Evolutionary conservation across 2,888 invertebrate genomes (phyloP).

Genomic region (Lobophora halterata): DNA sequence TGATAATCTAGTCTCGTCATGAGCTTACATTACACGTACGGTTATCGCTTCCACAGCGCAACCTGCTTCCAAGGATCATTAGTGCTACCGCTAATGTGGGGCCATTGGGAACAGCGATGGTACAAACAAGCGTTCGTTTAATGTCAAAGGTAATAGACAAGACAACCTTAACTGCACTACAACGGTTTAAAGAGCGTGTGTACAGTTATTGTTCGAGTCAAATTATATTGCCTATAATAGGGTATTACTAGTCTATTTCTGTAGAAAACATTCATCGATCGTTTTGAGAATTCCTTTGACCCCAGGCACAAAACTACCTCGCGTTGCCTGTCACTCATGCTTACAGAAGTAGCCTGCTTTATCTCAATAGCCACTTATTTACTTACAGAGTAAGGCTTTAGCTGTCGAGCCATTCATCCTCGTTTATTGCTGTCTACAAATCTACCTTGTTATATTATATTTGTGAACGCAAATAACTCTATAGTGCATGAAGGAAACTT

Average conservation of each 20-base stretch:
- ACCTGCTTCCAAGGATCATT: neutral
- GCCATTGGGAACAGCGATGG: slow-evolving; percentile 10
- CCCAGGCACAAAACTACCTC: slow-evolving; percentile 39
- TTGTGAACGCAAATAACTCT: no score
- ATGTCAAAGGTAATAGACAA: slow-evolving; percentile 32
- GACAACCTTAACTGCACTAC: slow-evolving; percentile 35
- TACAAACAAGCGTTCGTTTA: slow-evolving; percentile 29
- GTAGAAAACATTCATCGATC: slow-evolving; percentile 53
- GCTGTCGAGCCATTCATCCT: slow-evolving; percentile 29
- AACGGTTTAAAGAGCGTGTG: slow-evolving; percentile 32
- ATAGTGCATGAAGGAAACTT: no score
- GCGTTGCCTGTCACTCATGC: slow-evolving; percentile 54
- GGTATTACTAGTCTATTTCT: slow-evolving; percentile 48
- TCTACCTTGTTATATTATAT: slow-evolving; percentile 7
- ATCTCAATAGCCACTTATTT: slow-evolving; percentile 51
- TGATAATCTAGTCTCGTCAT: no score
- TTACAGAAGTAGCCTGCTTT: slow-evolving; percentile 51
- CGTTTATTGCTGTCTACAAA: slow-evolving; percentile 28
- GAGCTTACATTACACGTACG: no score
- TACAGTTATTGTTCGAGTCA: slow-evolving; percentile 43
- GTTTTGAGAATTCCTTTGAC: slow-evolving; percentile 47
- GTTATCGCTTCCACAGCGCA: neutral
- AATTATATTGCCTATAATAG: slow-evolving; percentile 48
- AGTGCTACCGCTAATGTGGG: slow-evolving; percentile 3
- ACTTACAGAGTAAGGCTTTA: slow-evolving; percentile 39